Conservation (phyloP, 2,888 invertebrate genomes). For the Carpatolechia fugitivella region DNA sequence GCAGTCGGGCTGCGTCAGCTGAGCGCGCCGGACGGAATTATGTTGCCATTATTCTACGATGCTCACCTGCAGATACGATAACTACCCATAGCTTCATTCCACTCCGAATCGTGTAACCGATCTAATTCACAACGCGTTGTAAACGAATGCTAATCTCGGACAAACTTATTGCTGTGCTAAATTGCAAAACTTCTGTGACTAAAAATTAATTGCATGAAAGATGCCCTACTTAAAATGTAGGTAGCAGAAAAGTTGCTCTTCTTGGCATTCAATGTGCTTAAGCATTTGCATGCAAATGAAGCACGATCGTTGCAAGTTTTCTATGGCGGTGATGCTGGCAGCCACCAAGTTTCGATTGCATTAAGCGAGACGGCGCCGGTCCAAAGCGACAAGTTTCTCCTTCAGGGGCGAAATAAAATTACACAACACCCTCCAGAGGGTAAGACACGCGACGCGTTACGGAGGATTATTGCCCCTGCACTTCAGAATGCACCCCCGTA, state of each 20-base stretch:
- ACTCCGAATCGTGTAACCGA: background rate
- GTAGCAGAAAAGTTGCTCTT: slow-evolving; percentile 1
- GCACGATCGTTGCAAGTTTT: slow-evolving; percentile 15
- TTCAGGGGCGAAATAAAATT: slow-evolving; percentile 56
- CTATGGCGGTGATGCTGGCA: slow-evolving; percentile 22
- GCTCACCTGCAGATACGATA: slow-evolving; percentile 44
- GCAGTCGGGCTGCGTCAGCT: slow-evolving; percentile 58
- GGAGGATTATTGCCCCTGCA: slow-evolving; percentile 67
- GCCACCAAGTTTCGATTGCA: slow-evolving; percentile 38
- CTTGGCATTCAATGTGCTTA: background rate
- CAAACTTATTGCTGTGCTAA: background rate
- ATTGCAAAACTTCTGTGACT: background rate
- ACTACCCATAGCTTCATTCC: slow-evolving; percentile 37
- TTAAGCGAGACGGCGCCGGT: slow-evolving; percentile 37
- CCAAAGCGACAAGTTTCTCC: slow-evolving; percentile 37
- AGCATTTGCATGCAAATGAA: slow-evolving; percentile 8
- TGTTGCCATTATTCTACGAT: slow-evolving; percentile 59
- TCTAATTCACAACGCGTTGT: background rate
- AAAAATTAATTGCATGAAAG: slow-evolving; percentile 13
- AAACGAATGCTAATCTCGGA: background rate
- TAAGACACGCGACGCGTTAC: slow-evolving; percentile 58
- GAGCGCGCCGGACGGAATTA: slow-evolving; percentile 56
- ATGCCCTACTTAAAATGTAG: slow-evolving; percentile 1
- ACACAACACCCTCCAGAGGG: slow-evolving; percentile 53
- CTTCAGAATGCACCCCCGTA: slow-evolving; percentile 67